These are phyloP conservation scores for Perizoma affinitatum DNA, from an alignment of 2,888 invertebrate genomes.

Conservation along the genomic window DNA sequence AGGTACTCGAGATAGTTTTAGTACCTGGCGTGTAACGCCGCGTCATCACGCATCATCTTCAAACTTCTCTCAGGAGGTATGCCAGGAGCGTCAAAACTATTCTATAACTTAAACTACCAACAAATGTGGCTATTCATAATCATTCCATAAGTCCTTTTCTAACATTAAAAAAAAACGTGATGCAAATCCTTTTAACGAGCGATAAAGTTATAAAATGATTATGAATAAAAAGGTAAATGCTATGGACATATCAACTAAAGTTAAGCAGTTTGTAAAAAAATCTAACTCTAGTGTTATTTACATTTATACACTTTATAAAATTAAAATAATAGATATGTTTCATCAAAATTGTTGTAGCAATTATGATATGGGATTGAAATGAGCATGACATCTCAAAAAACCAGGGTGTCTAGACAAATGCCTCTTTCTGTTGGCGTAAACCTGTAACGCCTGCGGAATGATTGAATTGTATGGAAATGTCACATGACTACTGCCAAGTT, in stretches of 20 bases:
- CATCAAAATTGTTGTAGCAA: slow-evolving; percentile 25
- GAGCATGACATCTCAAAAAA: too few species aligned
- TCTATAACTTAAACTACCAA: slow-evolving; percentile 17
- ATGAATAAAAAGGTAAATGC: not conserved
- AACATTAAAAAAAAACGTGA: too few species aligned
- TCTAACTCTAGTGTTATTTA: slow-evolving; percentile 68
- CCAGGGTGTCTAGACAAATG: too few species aligned
- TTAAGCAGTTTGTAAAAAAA: slow-evolving; percentile 69
- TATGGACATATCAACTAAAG: slow-evolving; percentile 27
- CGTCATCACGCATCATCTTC: slow-evolving; percentile 2
- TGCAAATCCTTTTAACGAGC: too few species aligned
- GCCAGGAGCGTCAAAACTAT: slow-evolving; percentile 4
- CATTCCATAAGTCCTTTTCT: too few species aligned
- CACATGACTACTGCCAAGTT: too few species aligned
- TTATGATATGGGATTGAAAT: slow-evolving; percentile 1
- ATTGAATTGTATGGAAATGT: too few species aligned
- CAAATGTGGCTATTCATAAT: too few species aligned
- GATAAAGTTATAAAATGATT: too few species aligned
- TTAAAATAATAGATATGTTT: slow-evolving; percentile 31
- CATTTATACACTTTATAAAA: slow-evolving; percentile 56
- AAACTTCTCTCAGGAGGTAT: slow-evolving; percentile 11
- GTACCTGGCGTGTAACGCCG: slow-evolving; percentile 10
- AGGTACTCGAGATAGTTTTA: slow-evolving; percentile 23
- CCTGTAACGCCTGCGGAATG: too few species aligned
- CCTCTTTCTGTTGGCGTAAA: too few species aligned